phyloP scores from a whole-genome alignment of 1,140 invertebrate genomes.

The Aphelenchoides besseyi region DNA sequence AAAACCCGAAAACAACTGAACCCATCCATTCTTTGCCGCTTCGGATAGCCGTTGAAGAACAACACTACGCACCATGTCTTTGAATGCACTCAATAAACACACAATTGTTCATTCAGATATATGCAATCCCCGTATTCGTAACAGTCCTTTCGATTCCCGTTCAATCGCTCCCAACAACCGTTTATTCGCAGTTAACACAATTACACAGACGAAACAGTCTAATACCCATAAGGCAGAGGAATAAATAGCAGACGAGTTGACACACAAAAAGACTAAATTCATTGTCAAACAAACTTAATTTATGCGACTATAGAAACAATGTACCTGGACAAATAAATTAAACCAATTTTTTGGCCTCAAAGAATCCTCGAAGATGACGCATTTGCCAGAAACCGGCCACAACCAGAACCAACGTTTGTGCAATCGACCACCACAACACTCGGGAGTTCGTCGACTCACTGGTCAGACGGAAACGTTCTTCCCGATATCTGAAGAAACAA shows the following conservation, averaged over 20 bases:
- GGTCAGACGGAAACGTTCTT: slow-evolving; percentile 92
- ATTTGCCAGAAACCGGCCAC: slow-evolving; percentile 97
- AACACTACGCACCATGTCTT: slow-evolving; percentile 5
- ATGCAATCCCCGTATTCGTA: not conserved
- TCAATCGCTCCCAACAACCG: not conserved
- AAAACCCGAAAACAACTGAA: slow-evolving; percentile 49
- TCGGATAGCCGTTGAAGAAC: slow-evolving; percentile 38
- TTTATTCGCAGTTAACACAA: too few relatives aligned
- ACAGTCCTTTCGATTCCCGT: not conserved
- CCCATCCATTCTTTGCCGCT: slow-evolving; percentile 54
- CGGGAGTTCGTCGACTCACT: slow-evolving; percentile 95
- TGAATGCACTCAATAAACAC: too few relatives aligned
- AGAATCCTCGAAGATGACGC: slow-evolving; percentile 97
- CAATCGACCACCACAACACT: slow-evolving; percentile 95
- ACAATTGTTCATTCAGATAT: not conserved
- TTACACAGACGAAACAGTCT: not conserved
- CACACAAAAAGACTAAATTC: too few relatives aligned
- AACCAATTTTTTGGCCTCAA: slow-evolving; percentile 98
- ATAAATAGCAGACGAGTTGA: not conserved
- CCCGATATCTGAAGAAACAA: slow-evolving; percentile 73
- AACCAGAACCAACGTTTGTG: slow-evolving; percentile 83
- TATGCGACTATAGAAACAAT: not conserved
- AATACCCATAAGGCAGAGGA: not conserved
- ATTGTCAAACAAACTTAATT: not conserved
- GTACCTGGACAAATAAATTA: slow-evolving; percentile 66